Percentiles rank a stretch among this genome's conserved stretches.
phyloP scores from a whole-genome alignment of 2,888 invertebrate species.

The Tryphoninae sp. region DNA sequence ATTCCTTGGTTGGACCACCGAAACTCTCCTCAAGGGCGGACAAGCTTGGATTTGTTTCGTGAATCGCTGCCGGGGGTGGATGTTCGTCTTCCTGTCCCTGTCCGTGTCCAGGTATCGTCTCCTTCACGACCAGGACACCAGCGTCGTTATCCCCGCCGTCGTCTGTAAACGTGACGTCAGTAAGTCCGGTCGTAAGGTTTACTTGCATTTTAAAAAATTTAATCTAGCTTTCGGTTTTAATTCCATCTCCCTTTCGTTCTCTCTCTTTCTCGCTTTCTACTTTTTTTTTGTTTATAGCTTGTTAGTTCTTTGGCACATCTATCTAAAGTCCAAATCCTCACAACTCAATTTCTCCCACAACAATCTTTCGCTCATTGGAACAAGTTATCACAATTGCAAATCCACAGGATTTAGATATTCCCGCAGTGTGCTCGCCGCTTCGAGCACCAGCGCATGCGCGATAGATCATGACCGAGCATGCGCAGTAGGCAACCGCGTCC shows the following conservation, averaged over 20 bases:
- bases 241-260: slow-evolving; percentile 4
- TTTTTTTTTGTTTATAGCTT: slow-evolving; percentile 8
- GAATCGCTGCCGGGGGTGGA: slow-evolving; percentile 8
- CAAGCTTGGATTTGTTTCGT: slow-evolving; percentile 60
- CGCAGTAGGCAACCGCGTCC: no score
- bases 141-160: slow-evolving; percentile 72
- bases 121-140: slow-evolving; percentile 79
- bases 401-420: no score
- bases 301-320: slow-evolving; percentile 41
- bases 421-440: no score
- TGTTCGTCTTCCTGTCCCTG: slow-evolving; percentile 34
- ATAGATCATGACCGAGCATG: no score
- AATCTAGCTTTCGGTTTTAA: slow-evolving; percentile 21
- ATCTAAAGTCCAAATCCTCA: slow-evolving; percentile 4
- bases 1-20: slow-evolving; percentile 66
- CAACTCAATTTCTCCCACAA: not conserved
- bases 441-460: no score
- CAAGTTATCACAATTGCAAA: not conserved
- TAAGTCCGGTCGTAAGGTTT: slow-evolving; percentile 70
- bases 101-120: slow-evolving; percentile 67
- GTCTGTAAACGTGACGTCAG: slow-evolving; percentile 80
- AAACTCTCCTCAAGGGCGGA: slow-evolving; percentile 71
- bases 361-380: not conserved
- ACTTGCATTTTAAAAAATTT: slow-evolving; percentile 28
- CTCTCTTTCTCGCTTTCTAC: not conserved